A percentile compares a stretch with the other conserved stretches of the same genome.
Conservation (phyloP, 2,797 vertebrate species). For the Neostethus bicornis region DNA sequence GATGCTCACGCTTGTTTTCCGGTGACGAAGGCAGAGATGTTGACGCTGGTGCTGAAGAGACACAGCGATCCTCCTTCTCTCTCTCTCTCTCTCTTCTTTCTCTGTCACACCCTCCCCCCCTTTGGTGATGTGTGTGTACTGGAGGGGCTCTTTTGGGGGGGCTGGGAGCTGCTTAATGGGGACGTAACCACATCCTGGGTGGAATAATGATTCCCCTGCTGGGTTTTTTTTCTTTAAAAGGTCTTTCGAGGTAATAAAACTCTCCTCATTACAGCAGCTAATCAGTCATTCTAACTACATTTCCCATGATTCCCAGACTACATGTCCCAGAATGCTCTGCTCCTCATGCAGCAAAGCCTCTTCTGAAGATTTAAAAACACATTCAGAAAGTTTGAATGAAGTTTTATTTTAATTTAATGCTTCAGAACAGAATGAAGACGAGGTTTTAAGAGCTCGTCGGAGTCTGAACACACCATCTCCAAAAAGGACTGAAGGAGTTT, state of each 20-base stretch:
- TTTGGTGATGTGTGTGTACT: no score
- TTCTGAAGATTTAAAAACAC: no score
- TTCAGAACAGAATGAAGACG: no score
- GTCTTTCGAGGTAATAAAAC: not conserved
- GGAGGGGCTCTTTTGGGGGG: no score
- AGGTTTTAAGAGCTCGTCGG: no score
- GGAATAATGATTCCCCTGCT: slow-evolving; percentile 10
- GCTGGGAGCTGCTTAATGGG: slow-evolving; percentile 10
- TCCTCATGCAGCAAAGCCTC: not conserved
- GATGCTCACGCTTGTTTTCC: slow-evolving; percentile 42
- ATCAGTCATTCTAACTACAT: slow-evolving; percentile 37
- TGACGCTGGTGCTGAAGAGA: slow-evolving; percentile 75
- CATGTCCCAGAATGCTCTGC: slow-evolving; percentile 26
- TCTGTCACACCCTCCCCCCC: slow-evolving; percentile 75
- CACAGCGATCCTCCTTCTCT: slow-evolving; percentile 64
- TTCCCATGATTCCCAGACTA: slow-evolving; percentile 44
- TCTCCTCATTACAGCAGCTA: slow-evolving; percentile 3
- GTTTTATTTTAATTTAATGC: no score
- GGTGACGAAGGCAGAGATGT: slow-evolving; percentile 68
- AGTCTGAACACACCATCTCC: no score
- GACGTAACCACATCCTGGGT: slow-evolving; percentile 16
- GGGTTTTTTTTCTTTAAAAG: no score
- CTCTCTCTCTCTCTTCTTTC: slow-evolving; percentile 56
- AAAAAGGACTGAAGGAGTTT: no score
- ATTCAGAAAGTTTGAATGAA: no score